Evolutionary conservation across 92 coral and sea anemone species (phyloP).

Genomic region (Epizoanthus rinbou): DNA sequence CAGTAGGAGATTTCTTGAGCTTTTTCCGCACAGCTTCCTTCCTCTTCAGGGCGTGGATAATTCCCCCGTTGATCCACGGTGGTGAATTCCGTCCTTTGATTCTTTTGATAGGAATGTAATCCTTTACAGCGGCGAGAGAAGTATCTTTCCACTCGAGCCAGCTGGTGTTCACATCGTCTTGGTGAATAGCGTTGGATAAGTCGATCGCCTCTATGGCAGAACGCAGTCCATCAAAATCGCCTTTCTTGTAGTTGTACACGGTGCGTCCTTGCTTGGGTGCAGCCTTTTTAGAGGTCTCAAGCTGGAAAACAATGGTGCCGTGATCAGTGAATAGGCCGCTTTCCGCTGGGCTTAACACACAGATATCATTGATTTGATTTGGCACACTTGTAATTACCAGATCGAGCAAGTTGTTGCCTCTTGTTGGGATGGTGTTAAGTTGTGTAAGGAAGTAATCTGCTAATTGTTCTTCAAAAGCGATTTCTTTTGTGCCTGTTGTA

Average conservation of each 20-base stretch:
- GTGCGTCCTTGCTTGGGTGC: constrained; percentile 56
- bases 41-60: constrained; percentile 39
- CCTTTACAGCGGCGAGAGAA: constrained; percentile 48
- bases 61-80: constrained; percentile 45
- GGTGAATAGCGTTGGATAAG: constrained; percentile 44
- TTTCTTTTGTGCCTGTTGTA: constrained; percentile 47
- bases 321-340: constrained; percentile 65
- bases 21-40: constrained; percentile 47
- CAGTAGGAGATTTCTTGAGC: constrained; percentile 34
- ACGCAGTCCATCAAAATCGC: constrained; percentile 55
- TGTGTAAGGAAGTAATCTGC: constrained; percentile 53
- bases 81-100: constrained; percentile 46
- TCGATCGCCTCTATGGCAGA: constrained; percentile 53
- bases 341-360: constrained; percentile 40
- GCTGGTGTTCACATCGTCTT: constrained; percentile 48
- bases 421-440: constrained; percentile 48
- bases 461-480: constrained; percentile 48
- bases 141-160: constrained; percentile 57
- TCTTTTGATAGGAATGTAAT: constrained; percentile 57
- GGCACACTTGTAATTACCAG: constrained; percentile 58
- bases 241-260: constrained; percentile 55
- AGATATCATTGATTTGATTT: constrained; percentile 41
- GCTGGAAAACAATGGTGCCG: constrained; percentile 50
- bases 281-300: constrained; percentile 60
- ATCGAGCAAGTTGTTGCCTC: constrained; percentile 51